phyloP scores from a whole-genome alignment of 2,113 vertebrate species.

The Anarrhichthys ocellatus region DNA sequence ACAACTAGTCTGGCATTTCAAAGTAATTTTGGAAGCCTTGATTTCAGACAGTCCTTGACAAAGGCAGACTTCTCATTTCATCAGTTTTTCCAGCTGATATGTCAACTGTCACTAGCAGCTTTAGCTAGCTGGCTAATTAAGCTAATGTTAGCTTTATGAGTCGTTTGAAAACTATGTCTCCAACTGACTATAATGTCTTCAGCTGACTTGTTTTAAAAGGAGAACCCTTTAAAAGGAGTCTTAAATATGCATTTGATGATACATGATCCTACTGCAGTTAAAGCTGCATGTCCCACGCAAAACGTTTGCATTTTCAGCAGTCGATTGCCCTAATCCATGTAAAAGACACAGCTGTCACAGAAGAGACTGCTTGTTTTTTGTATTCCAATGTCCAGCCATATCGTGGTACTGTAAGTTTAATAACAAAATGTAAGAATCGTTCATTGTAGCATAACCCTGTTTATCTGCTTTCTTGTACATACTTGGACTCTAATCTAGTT shows the following conservation, averaged over 20 bases:
- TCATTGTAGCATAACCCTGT: background rate
- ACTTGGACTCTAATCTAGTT: background rate
- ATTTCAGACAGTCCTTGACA: background rate
- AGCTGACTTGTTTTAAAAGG: background rate
- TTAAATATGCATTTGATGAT: too few species aligned
- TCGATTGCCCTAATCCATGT: background rate
- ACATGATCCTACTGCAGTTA: background rate
- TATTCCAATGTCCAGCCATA: background rate
- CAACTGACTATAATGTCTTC: background rate
- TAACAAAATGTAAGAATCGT: background rate
- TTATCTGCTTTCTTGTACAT: background rate
- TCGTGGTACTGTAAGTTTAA: background rate
- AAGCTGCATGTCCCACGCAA: background rate
- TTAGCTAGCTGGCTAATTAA: background rate
- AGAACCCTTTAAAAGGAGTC: too few species aligned
- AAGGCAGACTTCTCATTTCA: background rate
- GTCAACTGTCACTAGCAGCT: background rate
- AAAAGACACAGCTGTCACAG: background rate
- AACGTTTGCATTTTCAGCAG: background rate
- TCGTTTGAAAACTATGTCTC: background rate
- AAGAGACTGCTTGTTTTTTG: background rate
- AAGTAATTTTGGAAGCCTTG: background rate
- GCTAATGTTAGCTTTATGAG: background rate
- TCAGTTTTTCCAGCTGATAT: background rate
- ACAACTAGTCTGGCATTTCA: background rate